These are phyloP conservation scores for Odiellus spinosus DNA, from an alignment of 2,888 invertebrate genomes.

Conservation along the genomic window DNA sequence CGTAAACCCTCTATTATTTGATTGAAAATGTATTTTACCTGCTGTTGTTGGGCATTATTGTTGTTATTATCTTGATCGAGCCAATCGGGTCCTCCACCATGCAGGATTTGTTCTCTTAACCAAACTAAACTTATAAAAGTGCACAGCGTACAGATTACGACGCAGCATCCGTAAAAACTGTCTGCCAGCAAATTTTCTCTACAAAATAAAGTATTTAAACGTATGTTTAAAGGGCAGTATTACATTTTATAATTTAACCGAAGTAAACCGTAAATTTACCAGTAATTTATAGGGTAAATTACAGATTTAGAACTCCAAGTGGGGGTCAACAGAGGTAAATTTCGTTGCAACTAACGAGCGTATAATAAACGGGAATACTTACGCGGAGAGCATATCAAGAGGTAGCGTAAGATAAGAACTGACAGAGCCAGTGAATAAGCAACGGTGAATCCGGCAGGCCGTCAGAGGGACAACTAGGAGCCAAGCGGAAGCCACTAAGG, in stretches of 20 bases:
- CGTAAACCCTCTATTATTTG: too few relatives aligned
- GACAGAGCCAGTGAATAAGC: conserved; percentile 76
- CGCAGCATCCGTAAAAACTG: conserved; percentile 89
- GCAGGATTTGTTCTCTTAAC: conserved; percentile 92
- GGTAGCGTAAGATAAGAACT: conserved; percentile 63
- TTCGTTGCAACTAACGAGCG: too few relatives aligned
- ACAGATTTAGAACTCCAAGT: too few relatives aligned
- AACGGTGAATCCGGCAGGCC: conserved; percentile 79
- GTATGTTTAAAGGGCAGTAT: too few relatives aligned
- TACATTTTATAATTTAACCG: too few relatives aligned
- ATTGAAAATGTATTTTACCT: too few relatives aligned
- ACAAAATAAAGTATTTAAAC: conserved; percentile 8
- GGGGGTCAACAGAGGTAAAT: too few relatives aligned
- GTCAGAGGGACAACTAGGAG: conserved; percentile 88
- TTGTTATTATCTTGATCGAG: conserved; percentile 42
- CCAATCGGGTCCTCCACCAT: conserved; percentile 96
- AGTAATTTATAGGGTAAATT: too few relatives aligned
- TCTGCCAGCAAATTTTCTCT: conserved; percentile 77
- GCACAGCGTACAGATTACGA: conserved; percentile 86
- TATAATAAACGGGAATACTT: conserved; percentile 26
- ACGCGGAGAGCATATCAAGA: conserved; percentile 75
- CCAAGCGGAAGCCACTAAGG: conserved; percentile 93
- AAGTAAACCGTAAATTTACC: too few relatives aligned
- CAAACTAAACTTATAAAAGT: conserved; percentile 94
- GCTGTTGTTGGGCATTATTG: too few relatives aligned